A percentile compares a stretch with the other conserved stretches of the same genome.
Evolutionary conservation across 2,797 vertebrate species (phyloP).

Genomic region (Eulemur mongoz): DNA sequence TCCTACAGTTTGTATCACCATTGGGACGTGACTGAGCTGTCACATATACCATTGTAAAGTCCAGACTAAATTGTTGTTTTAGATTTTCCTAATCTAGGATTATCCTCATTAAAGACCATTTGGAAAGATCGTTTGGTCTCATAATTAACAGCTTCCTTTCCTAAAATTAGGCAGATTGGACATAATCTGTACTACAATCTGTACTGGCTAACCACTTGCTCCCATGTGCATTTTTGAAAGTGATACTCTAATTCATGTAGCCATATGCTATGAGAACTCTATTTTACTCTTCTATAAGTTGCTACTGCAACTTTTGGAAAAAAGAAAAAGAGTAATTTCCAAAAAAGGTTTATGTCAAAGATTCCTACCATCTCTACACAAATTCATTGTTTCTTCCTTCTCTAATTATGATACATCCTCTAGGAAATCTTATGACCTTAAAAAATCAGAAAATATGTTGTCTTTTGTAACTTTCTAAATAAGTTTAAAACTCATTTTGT

Average conservation of each 20-base stretch:
- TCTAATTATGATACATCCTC: not conserved
- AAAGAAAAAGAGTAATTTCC: not conserved
- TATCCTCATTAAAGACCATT: conserved; percentile 24
- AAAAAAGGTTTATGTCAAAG: not conserved
- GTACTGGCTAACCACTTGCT: not conserved
- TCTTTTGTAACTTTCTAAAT: conserved; percentile 27
- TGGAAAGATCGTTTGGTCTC: not conserved
- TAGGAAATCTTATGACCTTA: not conserved
- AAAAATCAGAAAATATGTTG: not conserved
- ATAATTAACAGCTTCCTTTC: conserved; percentile 34
- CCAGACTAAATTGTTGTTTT: conserved; percentile 16
- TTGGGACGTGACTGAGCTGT: not conserved
- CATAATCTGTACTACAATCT: not conserved
- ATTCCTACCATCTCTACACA: not conserved
- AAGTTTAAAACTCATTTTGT: conserved; percentile 7
- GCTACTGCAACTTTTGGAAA: not conserved
- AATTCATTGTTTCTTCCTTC: not conserved
- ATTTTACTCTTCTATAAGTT: not conserved
- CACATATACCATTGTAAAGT: not conserved
- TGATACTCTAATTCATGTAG: conserved; percentile 11
- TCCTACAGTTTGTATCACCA: not conserved
- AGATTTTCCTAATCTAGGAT: conserved; percentile 30
- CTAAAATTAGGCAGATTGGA: conserved; percentile 46
- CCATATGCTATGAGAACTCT: not conserved
- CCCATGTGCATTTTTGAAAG: not conserved